Percentiles rank a stretch among this genome's conserved stretches.
Evolutionary conservation across 2,113 vertebrate species (phyloP).

Genomic region (Thalassoma bifasciatum): DNA sequence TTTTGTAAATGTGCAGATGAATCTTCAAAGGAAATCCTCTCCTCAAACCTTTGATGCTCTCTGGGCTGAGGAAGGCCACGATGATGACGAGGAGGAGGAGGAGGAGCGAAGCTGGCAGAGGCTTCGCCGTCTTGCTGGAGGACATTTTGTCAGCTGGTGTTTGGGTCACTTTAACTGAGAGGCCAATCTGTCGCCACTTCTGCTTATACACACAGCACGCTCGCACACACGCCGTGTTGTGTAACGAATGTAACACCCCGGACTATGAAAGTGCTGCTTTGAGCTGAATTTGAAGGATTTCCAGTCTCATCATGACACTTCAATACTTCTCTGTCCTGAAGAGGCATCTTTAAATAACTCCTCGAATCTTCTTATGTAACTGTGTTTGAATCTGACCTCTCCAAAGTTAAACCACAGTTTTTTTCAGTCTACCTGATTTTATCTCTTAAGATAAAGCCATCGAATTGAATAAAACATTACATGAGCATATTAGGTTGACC

Average conservation of each 20-base stretch:
- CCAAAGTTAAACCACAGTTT: too few species aligned
- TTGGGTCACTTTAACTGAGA: slow-evolving; percentile 58
- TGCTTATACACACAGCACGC: slow-evolving; percentile 8
- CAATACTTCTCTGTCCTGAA: too few species aligned
- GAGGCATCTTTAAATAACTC: neutral
- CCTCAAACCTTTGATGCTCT: slow-evolving; percentile 29
- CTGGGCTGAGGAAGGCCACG: neutral
- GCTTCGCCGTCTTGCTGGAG: slow-evolving; percentile 14
- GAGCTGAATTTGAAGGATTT: too few species aligned
- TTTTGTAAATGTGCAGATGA: neutral
- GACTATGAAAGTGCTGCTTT: too few species aligned
- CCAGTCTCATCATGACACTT: too few species aligned
- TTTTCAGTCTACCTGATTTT: too few species aligned
- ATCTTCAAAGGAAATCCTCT: slow-evolving; percentile 23
- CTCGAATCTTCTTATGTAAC: neutral
- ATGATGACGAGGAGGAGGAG: neutral
- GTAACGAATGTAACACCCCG: neutral
- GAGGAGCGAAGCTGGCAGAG: slow-evolving; percentile 24
- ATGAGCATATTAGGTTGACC: too few species aligned
- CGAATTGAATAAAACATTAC: too few species aligned
- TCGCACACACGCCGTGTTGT: slow-evolving; percentile 3
- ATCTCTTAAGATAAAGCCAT: too few species aligned
- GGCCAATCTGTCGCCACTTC: slow-evolving; percentile 57
- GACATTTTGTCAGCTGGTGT: slow-evolving; percentile 55
- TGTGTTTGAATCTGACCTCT: neutral